A percentile compares a stretch with the other conserved stretches of the same genome.
Conservation (phyloP, 2,888 invertebrate genomes). For the Formica aserva region DNA sequence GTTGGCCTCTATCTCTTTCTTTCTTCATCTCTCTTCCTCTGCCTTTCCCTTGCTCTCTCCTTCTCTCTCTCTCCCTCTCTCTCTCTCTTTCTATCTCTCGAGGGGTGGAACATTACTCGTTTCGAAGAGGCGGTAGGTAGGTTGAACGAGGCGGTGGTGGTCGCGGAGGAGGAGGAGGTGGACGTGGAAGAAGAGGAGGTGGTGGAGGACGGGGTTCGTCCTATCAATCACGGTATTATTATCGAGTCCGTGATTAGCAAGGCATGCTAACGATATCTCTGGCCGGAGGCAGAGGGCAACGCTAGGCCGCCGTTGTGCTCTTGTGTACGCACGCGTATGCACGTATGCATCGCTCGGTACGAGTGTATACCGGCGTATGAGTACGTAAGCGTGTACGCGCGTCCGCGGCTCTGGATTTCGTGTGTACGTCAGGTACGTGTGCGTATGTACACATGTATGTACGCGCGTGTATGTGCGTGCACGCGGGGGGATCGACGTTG, state of each 20-base stretch:
- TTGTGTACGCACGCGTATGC: conserved; percentile 66
- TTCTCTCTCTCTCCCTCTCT: conserved; percentile 46
- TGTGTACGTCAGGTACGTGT: conserved; percentile 42
- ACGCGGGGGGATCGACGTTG: conserved; percentile 72
- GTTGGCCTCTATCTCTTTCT: conserved; percentile 50
- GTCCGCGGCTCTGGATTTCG: conserved; percentile 31
- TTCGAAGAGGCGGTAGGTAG: conserved; percentile 71
- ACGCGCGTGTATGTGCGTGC: conserved; percentile 61
- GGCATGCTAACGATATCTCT: conserved; percentile 86
- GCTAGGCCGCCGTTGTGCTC: conserved; percentile 74
- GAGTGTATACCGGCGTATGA: conserved; percentile 51
- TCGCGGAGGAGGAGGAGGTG: conserved; percentile 54
- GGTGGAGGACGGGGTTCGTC: conserved; percentile 81
- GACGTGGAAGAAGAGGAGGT: conserved; percentile 56
- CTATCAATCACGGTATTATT: conserved; percentile 86
- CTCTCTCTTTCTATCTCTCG: conserved; percentile 42
- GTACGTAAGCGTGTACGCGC: conserved; percentile 55
- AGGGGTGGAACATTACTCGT: conserved; percentile 73
- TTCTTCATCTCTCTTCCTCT: background rate
- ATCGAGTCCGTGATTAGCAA: conserved; percentile 86
- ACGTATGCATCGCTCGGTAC: conserved; percentile 63
- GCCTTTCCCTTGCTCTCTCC: conserved; percentile 3
- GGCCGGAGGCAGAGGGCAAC: conserved; percentile 82
- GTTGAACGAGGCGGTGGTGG: conserved; percentile 67
- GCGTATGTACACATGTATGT: conserved; percentile 36